phyloP scores from a whole-genome alignment of 2,888 invertebrate genomes.

The Leptinotarsa rubiginosa region DNA sequence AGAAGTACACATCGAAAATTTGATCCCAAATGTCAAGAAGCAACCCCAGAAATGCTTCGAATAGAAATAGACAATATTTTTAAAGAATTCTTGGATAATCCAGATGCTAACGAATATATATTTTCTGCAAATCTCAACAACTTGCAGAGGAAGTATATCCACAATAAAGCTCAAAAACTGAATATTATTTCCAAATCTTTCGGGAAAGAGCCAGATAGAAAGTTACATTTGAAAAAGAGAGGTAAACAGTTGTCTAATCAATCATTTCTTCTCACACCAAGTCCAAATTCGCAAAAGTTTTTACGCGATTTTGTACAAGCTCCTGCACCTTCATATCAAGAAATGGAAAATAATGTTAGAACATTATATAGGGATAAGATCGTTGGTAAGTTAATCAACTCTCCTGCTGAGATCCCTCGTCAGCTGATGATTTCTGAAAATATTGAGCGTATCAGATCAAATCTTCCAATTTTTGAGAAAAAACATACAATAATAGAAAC shows the following conservation, averaged over 20 bases:
- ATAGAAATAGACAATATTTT: conserved; percentile 59
- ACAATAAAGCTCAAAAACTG: conserved; percentile 75
- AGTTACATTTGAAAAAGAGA: conserved; percentile 53
- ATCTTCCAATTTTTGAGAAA: conserved; percentile 78
- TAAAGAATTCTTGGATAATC: conserved; percentile 55
- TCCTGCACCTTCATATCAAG: conserved; percentile 19
- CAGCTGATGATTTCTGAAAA: conserved; percentile 26
- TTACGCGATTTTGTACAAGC: conserved; percentile 28
- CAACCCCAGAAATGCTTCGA: conserved; percentile 55
- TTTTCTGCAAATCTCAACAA: conserved; percentile 80
- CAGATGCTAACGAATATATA: conserved; percentile 52
- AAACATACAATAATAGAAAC: conserved; percentile 75
- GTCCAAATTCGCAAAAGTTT: conserved; percentile 31
- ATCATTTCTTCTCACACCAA: conserved; percentile 47
- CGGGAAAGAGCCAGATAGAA: conserved; percentile 72
- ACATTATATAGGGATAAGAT: conserved; percentile 27
- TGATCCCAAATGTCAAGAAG: conserved; percentile 49
- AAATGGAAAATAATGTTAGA: conserved; percentile 19
- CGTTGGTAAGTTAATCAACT: conserved; percentile 28
- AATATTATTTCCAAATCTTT: conserved; percentile 85
- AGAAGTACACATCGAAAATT: neutral
- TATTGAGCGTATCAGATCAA: conserved; percentile 70
- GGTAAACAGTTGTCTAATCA: conserved; percentile 47
- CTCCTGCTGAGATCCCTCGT: conserved; percentile 21
- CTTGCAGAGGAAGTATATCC: conserved; percentile 84